Base-by-base conservation (phyloP, 2,888 invertebrate genomes). In the Trissolcus brochymenae region DNA sequence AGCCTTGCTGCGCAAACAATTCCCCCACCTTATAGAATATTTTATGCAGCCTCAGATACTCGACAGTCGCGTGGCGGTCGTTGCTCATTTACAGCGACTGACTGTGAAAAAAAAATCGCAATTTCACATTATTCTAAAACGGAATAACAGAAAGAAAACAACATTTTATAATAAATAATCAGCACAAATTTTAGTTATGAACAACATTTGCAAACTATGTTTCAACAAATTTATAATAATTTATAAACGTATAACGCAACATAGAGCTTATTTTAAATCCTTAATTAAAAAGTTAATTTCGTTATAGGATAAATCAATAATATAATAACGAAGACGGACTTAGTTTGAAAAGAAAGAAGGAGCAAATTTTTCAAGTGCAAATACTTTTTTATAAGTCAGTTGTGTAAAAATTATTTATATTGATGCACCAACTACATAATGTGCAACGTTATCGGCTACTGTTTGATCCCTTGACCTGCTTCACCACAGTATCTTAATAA, bases 1-100 rank as follows among this genome's bases (percentile, higher is more conserved):
- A 55, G 40, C 19, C 16, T 46, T 73, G 73, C 66, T 73, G 60
- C 75, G 68, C 75, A 75, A 68, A 75, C 75, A 68, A 65, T 75
- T 60, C 57, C 41, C 59, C 64, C 75, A 59, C 49, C 68, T 61
- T 21, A 41, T 46, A 21, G 29, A 25, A 17, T 41, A 68, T 68
- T 68, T 75, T 67, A 67, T 67, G 57, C 57, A 61, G 56, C 53
- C 64, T 68, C 53, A 59, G 41, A 75, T 64, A 54, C 53, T 56
- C 54, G 19, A 16, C 67, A 59, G 68, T 75, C 75, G 61, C 75
- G 75, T 75, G 75, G 68, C 64, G 49, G 54, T 64, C 68, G 57
- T 46, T 54, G 74, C 55, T 61, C 55, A 67, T 61, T 67, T 56
- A 19, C 56, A 61, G 57, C 17, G 57, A 29, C 49, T 19, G 21